Evolutionary conservation across 2,797 vertebrate species (phyloP).

Genomic region (Tokudaia tokunoshimensis): DNA sequence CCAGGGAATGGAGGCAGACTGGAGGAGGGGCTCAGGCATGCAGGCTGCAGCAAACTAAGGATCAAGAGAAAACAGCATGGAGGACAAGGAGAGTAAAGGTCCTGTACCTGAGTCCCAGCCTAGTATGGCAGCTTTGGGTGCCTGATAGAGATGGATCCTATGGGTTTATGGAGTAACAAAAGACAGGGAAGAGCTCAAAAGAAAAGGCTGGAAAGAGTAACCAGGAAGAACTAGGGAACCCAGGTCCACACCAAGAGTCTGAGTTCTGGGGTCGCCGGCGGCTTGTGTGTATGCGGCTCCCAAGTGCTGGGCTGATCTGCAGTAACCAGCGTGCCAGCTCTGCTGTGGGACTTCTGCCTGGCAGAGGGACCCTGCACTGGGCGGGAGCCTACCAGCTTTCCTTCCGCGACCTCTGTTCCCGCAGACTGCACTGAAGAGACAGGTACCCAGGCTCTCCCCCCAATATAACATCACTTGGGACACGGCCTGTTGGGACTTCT

Average conservation of each 20-base stretch:
- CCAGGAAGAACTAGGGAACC: not conserved
- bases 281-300: too few relatives aligned
- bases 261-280: too few relatives aligned
- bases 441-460: too few relatives aligned
- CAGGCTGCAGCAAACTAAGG: not conserved
- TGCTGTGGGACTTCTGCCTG: too few relatives aligned
- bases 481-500: too few relatives aligned
- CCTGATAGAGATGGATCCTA: not conserved
- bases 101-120: not conserved
- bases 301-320: too few relatives aligned
- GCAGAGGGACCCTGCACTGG: too few relatives aligned
- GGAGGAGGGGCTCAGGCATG: not conserved
- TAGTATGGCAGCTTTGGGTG: not conserved
- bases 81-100: not conserved
- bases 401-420: too few relatives aligned
- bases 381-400: too few relatives aligned
- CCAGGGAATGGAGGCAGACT: not conserved
- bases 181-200: not conserved
- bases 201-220: not conserved
- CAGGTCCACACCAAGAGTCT: not conserved
- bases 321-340: too few relatives aligned
- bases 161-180: not conserved
- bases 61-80: not conserved
- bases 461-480: too few relatives aligned
- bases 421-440: too few relatives aligned